Evolutionary conservation across 2,797 vertebrate genomes (phyloP).

Genomic region (Tamandua tetradactyla): DNA sequence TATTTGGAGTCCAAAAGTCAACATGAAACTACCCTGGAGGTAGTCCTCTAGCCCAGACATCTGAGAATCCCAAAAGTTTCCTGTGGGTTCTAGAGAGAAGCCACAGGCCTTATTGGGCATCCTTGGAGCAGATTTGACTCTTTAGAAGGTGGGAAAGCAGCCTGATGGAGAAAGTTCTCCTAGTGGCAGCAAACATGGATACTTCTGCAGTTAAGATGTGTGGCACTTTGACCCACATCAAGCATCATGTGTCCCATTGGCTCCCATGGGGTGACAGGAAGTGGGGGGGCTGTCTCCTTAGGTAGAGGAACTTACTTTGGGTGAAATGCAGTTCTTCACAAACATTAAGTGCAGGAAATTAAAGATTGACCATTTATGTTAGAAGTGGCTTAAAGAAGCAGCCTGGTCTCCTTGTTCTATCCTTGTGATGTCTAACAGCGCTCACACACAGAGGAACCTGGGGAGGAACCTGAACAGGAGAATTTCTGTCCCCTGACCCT

Average conservation of each 20-base stretch:
- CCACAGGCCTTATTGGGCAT: background rate
- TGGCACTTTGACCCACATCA: fast-evolving
- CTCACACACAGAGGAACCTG: too few relatives aligned
- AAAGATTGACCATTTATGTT: background rate
- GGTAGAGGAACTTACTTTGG: background rate
- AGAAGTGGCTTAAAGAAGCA: background rate
- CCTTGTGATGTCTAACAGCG: fast-evolving
- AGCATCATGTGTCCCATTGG: fast-evolving
- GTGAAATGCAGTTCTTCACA: background rate
- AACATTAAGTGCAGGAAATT: background rate
- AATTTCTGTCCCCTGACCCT: background rate
- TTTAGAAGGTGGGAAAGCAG: background rate
- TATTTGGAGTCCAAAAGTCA: background rate
- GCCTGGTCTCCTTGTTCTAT: background rate
- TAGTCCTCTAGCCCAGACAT: background rate
- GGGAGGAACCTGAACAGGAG: background rate
- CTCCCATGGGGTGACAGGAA: background rate
- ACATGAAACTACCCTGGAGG: too few relatives aligned
- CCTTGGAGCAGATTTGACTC: background rate
- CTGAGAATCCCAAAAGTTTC: background rate
- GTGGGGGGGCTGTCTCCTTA: background rate
- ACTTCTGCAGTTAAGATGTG: background rate
- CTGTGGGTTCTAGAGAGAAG: background rate
- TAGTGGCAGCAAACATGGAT: background rate
- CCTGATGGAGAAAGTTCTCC: background rate